phyloP scores from a whole-genome alignment of 2,113 vertebrate species.

The Typhlomys cinereus region DNA sequence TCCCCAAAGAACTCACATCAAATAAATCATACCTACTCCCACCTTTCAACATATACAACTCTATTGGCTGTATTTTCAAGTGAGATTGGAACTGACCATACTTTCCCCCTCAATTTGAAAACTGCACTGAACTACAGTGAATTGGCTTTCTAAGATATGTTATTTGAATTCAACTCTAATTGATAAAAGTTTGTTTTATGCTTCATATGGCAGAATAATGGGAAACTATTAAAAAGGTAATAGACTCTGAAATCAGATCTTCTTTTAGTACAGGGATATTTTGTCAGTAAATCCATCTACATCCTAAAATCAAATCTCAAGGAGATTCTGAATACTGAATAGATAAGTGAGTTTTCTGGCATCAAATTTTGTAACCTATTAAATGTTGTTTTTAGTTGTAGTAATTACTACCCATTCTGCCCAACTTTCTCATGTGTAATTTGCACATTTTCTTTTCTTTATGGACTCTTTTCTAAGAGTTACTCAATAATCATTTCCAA shows the following conservation, averaged over 20 bases:
- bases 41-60: background rate
- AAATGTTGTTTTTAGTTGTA: background rate
- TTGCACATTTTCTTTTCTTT: background rate
- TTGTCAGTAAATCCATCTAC: background rate
- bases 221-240: background rate
- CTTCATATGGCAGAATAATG: background rate
- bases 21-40: background rate
- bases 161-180: background rate
- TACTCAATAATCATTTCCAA: conserved; percentile 32
- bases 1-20: conserved; percentile 21
- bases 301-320: background rate
- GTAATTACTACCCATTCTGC: background rate
- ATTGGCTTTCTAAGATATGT: background rate
- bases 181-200: background rate
- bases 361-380: background rate
- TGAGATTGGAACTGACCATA: background rate
- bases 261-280: background rate
- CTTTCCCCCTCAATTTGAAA: background rate
- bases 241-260: background rate
- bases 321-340: background rate
- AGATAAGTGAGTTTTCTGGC: background rate
- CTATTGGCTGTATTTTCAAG: background rate
- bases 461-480: background rate
- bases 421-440: background rate
- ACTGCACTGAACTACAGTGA: background rate